phyloP scores from a whole-genome alignment of 2,797 vertebrate genomes.

The Ceyx erithaca region DNA sequence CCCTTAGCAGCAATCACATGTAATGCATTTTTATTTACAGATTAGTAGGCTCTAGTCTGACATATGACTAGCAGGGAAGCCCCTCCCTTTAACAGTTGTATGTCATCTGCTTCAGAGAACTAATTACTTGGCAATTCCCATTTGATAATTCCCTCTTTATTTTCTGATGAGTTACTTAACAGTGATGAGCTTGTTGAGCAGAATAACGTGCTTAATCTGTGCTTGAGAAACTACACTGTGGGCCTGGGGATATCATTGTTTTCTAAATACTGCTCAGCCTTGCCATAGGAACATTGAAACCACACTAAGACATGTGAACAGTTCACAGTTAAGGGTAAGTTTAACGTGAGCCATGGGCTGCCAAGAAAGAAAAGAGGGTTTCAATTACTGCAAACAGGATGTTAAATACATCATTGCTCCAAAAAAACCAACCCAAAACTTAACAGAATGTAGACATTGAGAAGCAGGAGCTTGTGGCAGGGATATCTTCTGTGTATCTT shows the following conservation, averaged over 20 bases:
- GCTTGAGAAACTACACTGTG: conserved; percentile 58
- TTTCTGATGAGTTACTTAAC: conserved; percentile 85
- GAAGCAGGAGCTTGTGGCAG: neutral
- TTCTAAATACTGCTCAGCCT: conserved; percentile 62
- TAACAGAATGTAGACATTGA: neutral
- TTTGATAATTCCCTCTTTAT: conserved; percentile 84
- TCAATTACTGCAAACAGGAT: neutral
- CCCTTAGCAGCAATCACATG: conserved; percentile 33
- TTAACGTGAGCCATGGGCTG: neutral
- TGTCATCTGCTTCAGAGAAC: conserved; percentile 82
- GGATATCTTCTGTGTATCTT: neutral
- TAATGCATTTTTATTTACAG: conserved; percentile 80
- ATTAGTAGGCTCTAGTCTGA: conserved; percentile 71
- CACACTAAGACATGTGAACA: conserved; percentile 53
- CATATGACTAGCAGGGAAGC: conserved; percentile 75
- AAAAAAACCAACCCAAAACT: neutral
- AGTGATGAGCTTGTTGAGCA: conserved; percentile 78
- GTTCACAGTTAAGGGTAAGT: conserved; percentile 41
- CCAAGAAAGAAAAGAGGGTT: conserved; percentile 42
- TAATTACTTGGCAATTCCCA: conserved; percentile 86
- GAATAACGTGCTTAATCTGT: conserved; percentile 71
- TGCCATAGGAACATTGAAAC: conserved; percentile 67
- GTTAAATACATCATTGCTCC: neutral
- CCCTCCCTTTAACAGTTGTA: conserved; percentile 78
- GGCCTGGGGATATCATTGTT: conserved; percentile 64